Conservation (phyloP, 2,113 vertebrate species). For the Oxyura jamaicensis region DNA sequence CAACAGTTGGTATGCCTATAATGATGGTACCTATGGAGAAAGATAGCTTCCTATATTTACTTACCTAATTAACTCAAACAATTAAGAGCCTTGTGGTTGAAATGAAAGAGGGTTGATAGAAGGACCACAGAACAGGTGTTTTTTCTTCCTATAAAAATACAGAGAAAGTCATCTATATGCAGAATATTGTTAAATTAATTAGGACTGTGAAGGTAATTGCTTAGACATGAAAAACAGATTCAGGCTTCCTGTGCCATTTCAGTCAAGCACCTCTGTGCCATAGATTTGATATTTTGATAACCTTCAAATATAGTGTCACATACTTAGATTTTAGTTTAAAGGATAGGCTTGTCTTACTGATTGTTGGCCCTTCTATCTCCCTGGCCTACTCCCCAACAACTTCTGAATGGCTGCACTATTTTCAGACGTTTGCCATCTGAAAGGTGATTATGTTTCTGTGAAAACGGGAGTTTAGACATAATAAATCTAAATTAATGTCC, state of each 20-base stretch:
- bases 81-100: neutral
- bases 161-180: neutral
- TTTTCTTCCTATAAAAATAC: neutral
- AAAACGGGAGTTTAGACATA: neutral
- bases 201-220: neutral
- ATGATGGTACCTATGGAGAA: neutral
- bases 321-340: neutral
- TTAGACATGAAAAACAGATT: neutral
- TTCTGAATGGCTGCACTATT: neutral
- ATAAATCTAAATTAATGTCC: neutral
- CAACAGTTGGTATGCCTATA: neutral
- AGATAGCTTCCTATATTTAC: conserved; percentile 5
- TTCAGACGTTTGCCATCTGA: neutral
- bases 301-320: neutral
- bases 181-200: neutral
- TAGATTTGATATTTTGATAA: neutral
- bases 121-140: neutral
- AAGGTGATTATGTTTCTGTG: neutral
- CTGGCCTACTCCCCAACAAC: neutral
- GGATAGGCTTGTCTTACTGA: neutral
- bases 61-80: neutral
- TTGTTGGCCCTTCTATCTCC: neutral
- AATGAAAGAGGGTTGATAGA: neutral
- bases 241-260: neutral
- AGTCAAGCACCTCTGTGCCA: neutral